Base-by-base conservation (phyloP, 2,797 vertebrate species). In the Macrochelys suwanniensis region DNA sequence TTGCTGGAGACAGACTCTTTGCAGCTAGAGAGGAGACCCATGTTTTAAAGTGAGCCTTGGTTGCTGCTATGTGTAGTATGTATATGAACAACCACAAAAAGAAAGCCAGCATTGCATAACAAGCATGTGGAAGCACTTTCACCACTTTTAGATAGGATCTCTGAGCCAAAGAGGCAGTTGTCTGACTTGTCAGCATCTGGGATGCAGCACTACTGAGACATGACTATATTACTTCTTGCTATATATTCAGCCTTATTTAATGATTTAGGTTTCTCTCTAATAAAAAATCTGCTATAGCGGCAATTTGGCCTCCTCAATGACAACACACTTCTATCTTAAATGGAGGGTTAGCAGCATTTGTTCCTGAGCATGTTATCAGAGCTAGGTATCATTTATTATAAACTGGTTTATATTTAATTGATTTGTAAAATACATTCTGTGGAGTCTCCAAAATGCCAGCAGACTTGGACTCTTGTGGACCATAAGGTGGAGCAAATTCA, bases 171-270 rank as follows among this genome's bases (percentile, higher is more conserved):
- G 94, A 91, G 95, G 92, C 94, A 95, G 89, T 96, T 89, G 94
- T 92, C 95, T 95, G 97, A 95, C 96, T 97, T 97, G 95, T 97
- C 94, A 96, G 96, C 97, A 97, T 97, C 94, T 97, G 95, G 94
- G 95, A 96, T 93, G 95, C 89, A 97, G 95, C 92, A 96, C 95
- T 68, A 85, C 2, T 80, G 96, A 95, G 90, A 96, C 90, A 94
- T 15, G 57, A 80, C 89, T 97, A 50, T 85, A 80, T 95, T 97
- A 91, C 91, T 77, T 50, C 71, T 96, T 79, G 94, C 86, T 88
- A 59, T 68, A 83, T 86, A 92, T 94, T 50, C 95, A 94, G 51
- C 74, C 59, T 95, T 92, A 95, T 95, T 95, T 93, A 94, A 96
- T 93, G 88, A 65, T 95, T 82, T 89, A 90, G 93, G 80, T 86